Evolutionary conservation across 2,888 invertebrate species (phyloP), one percentile per base, ranked within the genome.

Genomic region (Nomada hirtipes): DNA sequence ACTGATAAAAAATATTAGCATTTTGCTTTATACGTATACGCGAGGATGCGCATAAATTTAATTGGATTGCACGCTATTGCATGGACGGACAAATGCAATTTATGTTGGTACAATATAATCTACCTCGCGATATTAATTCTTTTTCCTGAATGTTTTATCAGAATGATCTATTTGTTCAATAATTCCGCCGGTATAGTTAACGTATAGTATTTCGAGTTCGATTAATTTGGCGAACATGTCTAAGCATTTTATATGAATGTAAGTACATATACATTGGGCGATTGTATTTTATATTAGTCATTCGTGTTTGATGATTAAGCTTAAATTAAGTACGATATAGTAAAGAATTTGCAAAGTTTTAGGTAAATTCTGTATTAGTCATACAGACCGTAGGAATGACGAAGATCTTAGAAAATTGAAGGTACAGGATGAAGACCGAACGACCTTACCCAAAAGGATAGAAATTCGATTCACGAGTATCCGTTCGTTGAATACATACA

Each of bases 401-500:
- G n/a, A 65, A 26, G 13, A 65, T 2, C 42, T 79, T 55, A 44
- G 13, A 53, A 63, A 71, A 65, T 36, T n/a, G 26, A 67, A 50
- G 76, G 69, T 64, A 44, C n/a, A 36, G 20, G 20, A 60, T 11
- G 13, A 53, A 69, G 29, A 36, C n/a, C 15, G 47, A 77, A 61
- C 7, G 11, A 71, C 10, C 20, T 71, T 26, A 50, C 23, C 2
- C 63, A 57, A 71, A 79, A 44, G 65, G 47, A 72, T 67, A 72
- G 67, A 77, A 52, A 63, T 70, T 52, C 29, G 20, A 77, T 77
- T 77, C 61, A 44, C 15, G 26, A 13, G 23, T 29, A 59, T 26
- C 42, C 44, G 52, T 57, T 52, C 52, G 60, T 60, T 53, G 60
- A 65, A 70, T 64, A 76, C 65, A 7, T 42, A 76, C 65, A 7